These are phyloP conservation scores for Gymnogyps californianus DNA, from an alignment of 2,113 vertebrate genomes.

Conservation along the genomic window DNA sequence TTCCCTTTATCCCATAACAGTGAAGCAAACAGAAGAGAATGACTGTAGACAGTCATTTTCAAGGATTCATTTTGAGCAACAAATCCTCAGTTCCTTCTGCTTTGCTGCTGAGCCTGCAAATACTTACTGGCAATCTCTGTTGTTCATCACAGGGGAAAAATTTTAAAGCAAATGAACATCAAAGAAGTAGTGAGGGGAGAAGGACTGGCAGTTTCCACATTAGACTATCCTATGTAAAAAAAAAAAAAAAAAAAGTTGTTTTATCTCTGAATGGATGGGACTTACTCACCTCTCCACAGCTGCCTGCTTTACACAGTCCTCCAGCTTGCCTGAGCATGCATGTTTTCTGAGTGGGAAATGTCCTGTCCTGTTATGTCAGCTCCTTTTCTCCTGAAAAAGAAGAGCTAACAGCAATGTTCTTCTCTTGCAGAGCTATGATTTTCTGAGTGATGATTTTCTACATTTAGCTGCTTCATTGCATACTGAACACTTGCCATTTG, in stretches of 20 bases:
- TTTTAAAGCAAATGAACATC: conserved; percentile 49
- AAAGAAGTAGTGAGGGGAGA: conserved; percentile 22
- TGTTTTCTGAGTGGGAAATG: conserved; percentile 22
- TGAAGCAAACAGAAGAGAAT: background rate
- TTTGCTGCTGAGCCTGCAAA: conserved; percentile 43
- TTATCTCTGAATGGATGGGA: conserved; percentile 31
- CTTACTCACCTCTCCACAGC: conserved; percentile 31
- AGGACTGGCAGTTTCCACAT: conserved; percentile 23
- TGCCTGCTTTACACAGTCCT: conserved; percentile 26
- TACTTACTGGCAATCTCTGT: conserved; percentile 35
- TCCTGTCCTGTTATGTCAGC: conserved; percentile 15
- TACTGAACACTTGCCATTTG: background rate
- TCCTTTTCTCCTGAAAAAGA: background rate
- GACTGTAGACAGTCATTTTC: background rate
- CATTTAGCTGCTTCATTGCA: background rate
- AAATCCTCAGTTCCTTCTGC: background rate
- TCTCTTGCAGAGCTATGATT: background rate
- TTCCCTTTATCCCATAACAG: background rate
- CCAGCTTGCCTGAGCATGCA: conserved; percentile 63
- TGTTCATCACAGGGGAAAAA: conserved; percentile 27
- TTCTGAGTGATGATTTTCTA: background rate
- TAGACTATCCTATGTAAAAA: background rate
- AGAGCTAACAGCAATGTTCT: background rate
- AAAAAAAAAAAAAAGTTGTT: background rate
- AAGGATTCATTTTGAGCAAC: background rate